Percentiles rank a stretch among this genome's conserved stretches.
Conservation (phyloP, 2,888 invertebrate species). For the Noctua fimbriata region DNA sequence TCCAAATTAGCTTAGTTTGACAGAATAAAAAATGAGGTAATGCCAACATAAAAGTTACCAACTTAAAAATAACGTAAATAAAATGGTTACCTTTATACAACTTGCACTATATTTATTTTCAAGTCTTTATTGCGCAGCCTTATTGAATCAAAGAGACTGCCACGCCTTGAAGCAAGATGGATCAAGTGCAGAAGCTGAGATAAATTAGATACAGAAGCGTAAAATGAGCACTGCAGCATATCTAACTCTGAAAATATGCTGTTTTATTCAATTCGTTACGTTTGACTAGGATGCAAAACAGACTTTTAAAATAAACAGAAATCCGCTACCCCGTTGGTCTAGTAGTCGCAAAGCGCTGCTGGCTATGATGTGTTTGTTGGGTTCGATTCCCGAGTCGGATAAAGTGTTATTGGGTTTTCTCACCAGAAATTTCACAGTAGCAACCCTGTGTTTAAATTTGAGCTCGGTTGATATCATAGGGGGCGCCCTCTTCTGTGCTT, state of each 20-base stretch:
- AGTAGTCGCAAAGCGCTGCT: background rate
- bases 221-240: slow-evolving; percentile 6
- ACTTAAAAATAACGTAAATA: background rate
- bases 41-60: background rate
- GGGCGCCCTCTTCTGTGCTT: background rate
- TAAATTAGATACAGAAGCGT: slow-evolving; percentile 6
- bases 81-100: background rate
- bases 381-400: background rate
- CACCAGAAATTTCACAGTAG: background rate
- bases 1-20: background rate
- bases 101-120: background rate
- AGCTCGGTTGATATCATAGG: background rate
- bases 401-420: background rate
- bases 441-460: background rate
- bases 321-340: too few species aligned
- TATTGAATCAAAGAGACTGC: slow-evolving; percentile 20
- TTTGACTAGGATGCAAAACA: background rate
- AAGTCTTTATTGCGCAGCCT: background rate
- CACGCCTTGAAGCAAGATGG: background rate
- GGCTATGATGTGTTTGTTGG: background rate
- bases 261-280: background rate
- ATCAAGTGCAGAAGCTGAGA: background rate
- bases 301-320: background rate
- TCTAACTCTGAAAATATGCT: background rate
- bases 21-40: background rate